Evolutionary conservation across 2,113 vertebrate genomes (phyloP).

Genomic region (Galeopterus variegatus): DNA sequence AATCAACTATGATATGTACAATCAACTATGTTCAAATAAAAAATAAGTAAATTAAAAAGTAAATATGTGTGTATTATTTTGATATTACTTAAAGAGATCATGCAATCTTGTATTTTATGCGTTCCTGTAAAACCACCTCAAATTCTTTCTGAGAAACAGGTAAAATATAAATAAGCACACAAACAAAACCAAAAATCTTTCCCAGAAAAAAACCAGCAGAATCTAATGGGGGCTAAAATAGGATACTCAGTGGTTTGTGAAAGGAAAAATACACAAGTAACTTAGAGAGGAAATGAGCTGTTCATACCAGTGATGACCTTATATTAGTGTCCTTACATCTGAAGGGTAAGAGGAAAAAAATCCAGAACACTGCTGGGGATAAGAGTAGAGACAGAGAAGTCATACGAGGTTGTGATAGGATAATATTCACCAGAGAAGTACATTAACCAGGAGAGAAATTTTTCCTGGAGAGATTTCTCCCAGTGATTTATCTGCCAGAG

Average conservation of each 20-base stretch:
- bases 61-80: slow-evolving; percentile 2
- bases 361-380: neutral
- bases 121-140: neutral
- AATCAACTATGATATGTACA: too few species aligned
- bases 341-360: neutral
- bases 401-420: neutral
- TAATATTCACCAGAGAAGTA: neutral
- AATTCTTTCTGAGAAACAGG: neutral
- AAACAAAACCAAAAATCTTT: neutral
- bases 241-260: neutral
- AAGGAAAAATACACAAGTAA: neutral
- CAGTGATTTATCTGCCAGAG: neutral
- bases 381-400: neutral
- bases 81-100: neutral
- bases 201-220: neutral
- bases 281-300: neutral
- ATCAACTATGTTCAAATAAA: too few species aligned
- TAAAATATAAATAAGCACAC: neutral
- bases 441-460: neutral
- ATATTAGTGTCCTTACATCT: neutral
- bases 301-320: neutral
- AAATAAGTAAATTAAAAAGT: too few species aligned
- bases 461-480: neutral
- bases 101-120: neutral
- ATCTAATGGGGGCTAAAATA: neutral